These are phyloP conservation scores for Colletes latitarsis DNA, from an alignment of 1,140 invertebrate species.

Conservation along the genomic window DNA sequence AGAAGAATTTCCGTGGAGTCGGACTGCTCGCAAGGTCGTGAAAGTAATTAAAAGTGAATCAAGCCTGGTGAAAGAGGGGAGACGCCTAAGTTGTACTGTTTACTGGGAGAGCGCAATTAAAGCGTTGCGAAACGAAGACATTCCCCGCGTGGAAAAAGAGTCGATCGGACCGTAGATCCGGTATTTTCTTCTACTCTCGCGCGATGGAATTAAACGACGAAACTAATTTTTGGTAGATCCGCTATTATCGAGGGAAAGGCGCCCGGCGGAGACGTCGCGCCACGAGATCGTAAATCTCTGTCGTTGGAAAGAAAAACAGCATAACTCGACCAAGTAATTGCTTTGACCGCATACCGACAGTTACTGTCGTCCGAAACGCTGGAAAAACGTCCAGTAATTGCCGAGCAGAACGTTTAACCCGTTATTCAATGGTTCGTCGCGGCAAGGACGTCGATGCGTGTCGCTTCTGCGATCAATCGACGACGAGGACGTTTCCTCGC, in stretches of 20 bases:
- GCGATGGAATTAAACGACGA: too few relatives aligned
- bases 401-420: constrained; percentile 21
- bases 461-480: constrained; percentile 24
- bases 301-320: background rate
- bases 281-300: constrained; percentile 2
- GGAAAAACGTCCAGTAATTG: constrained; percentile 24
- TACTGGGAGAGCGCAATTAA: constrained; percentile 1
- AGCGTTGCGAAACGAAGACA: constrained; percentile 14
- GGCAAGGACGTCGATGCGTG: constrained; percentile 21
- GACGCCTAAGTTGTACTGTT: background rate
- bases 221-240: too few relatives aligned
- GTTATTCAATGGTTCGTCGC: constrained; percentile 13
- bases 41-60: constrained; percentile 45
- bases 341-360: constrained; percentile 19
- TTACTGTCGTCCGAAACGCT: background rate
- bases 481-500: background rate
- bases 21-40: constrained; percentile 26
- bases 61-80: background rate
- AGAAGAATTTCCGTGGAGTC: constrained; percentile 34
- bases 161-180: too few relatives aligned
- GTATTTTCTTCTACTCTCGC: too few relatives aligned
- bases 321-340: constrained; percentile 5
- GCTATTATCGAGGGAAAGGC: too few relatives aligned
- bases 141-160: background rate
- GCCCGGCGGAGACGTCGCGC: too few relatives aligned